Conservation (phyloP, 2,888 invertebrate genomes). For the Dryococelus australis region DNA sequence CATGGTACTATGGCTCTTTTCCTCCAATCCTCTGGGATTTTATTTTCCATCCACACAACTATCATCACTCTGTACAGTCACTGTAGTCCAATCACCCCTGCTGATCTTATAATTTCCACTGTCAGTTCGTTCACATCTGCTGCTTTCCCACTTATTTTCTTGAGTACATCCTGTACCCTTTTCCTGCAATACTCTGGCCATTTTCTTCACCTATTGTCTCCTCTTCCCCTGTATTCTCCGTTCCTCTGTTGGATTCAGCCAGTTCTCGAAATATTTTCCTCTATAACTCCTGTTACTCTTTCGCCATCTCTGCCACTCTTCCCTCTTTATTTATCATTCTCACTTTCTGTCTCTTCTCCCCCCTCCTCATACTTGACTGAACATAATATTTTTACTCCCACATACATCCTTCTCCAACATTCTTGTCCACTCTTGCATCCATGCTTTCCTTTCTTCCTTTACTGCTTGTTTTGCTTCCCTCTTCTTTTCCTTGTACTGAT, state of each 20-base stretch:
- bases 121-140: background rate
- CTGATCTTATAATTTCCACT: background rate
- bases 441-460: background rate
- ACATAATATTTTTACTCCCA: background rate
- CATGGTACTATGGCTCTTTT: background rate
- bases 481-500: background rate
- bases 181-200: background rate
- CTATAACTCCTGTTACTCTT: background rate
- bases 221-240: background rate
- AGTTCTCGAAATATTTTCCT: background rate
- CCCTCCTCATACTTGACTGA: background rate
- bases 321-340: background rate
- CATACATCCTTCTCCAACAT: background rate
- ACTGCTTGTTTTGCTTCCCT: background rate
- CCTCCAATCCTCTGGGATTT: background rate
- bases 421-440: background rate
- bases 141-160: background rate
- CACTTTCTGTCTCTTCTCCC: background rate
- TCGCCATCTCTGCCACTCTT: background rate
- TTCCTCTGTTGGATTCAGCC: background rate
- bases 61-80: background rate
- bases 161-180: background rate
- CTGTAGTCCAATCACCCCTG: background rate
- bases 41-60: background rate
- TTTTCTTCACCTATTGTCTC: background rate